Conservation (phyloP, 2,888 invertebrate species). For the Caenorhabditis macrosperma region DNA sequence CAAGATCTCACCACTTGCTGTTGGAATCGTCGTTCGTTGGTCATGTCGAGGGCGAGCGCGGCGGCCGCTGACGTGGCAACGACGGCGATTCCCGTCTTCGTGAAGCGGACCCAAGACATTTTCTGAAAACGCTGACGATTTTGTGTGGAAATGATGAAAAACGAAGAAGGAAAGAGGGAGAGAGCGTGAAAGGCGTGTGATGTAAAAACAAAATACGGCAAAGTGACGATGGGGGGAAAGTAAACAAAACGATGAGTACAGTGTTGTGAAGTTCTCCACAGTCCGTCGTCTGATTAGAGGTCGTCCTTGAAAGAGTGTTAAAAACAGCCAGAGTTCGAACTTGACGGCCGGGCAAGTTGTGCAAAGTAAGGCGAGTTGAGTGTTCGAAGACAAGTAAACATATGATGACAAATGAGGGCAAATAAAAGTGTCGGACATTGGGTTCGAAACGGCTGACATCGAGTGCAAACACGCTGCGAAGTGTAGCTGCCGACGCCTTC, state of each 20-base stretch:
- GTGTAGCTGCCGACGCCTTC: background rate
- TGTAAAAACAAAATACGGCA: background rate
- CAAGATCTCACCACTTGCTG: conserved; percentile 67
- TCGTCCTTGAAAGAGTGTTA: background rate
- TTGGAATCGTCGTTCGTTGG: conserved; percentile 76
- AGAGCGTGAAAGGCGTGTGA: conserved; percentile 19
- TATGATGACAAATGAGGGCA: background rate
- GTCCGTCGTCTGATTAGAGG: background rate
- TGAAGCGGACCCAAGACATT: conserved; percentile 61
- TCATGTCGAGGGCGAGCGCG: conserved; percentile 69
- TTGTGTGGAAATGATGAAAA: conserved; percentile 2
- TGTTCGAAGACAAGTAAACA: conserved; percentile 7
- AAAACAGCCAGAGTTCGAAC: no score
- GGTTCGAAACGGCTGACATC: background rate
- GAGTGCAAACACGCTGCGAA: background rate
- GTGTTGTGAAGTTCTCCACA: background rate
- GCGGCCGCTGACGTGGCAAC: conserved; percentile 61
- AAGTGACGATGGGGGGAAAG: conserved; percentile 7
- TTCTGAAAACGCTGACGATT: background rate
- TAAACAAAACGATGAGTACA: conserved; percentile 8
- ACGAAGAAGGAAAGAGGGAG: background rate
- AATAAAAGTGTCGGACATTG: background rate
- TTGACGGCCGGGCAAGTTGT: background rate
- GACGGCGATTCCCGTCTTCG: conserved; percentile 47
- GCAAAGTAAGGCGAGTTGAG: background rate